A percentile compares a stretch with the other conserved stretches of the same genome.
Evolutionary conservation across 2,797 vertebrate genomes (phyloP).

Genomic region (Gallinago solitaria): DNA sequence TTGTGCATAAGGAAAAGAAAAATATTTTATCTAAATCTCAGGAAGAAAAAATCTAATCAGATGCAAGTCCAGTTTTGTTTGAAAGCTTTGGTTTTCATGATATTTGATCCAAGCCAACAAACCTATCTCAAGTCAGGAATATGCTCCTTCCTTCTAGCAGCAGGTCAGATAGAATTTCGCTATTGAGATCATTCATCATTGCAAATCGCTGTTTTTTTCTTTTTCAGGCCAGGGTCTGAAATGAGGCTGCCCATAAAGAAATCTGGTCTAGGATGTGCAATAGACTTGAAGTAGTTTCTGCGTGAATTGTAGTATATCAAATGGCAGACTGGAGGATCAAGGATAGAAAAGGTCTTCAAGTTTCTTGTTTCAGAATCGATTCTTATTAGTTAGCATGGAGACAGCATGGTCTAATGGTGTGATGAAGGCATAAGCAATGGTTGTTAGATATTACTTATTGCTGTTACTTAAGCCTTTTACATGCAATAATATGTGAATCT

Average conservation of each 20-base stretch:
- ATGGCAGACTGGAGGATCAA: neutral
- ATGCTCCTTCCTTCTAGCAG: neutral
- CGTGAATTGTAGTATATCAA: neutral
- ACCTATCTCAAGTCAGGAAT: neutral
- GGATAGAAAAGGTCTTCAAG: neutral
- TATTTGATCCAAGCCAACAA: slow-evolving; percentile 12
- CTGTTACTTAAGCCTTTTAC: neutral
- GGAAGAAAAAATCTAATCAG: neutral
- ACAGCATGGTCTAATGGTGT: neutral
- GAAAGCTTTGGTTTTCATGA: neutral
- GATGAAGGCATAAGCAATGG: neutral
- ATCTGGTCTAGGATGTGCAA: neutral
- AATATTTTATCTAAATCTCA: neutral
- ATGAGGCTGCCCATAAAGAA: slow-evolving; percentile 19
- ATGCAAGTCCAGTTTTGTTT: neutral
- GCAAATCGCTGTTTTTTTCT: slow-evolving; percentile 9
- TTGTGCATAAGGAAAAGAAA: neutral
- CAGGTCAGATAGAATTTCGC: neutral
- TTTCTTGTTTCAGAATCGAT: neutral
- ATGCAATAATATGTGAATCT: neutral
- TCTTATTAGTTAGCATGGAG: neutral
- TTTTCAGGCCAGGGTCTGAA: neutral
- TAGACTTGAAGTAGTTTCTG: neutral
- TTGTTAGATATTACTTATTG: neutral
- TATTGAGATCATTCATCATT: slow-evolving; percentile 14